phyloP scores from a whole-genome alignment of 2,113 vertebrate genomes.

The Zingel zingel region DNA sequence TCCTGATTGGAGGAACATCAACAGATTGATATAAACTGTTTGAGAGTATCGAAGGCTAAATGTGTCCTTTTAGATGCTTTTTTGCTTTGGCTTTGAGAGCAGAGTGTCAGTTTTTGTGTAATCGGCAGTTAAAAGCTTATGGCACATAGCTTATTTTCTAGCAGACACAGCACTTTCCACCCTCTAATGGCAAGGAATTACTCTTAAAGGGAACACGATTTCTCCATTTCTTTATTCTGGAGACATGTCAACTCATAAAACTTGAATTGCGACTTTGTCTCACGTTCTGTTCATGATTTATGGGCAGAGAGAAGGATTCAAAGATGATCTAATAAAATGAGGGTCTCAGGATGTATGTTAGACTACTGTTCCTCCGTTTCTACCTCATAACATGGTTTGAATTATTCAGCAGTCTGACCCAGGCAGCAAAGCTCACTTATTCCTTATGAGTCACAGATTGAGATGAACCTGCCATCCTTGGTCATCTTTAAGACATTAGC shows the following conservation, averaged over 20 bases:
- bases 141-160: constrained; percentile 31
- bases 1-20: background rate
- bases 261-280: constrained; percentile 67
- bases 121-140: constrained; percentile 13
- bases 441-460: constrained; percentile 24
- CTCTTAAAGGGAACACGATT: constrained; percentile 57
- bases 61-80: background rate
- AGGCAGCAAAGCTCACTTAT: constrained; percentile 20
- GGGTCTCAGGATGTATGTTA: constrained; percentile 56
- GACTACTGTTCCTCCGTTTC: constrained; percentile 46
- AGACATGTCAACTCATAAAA: constrained; percentile 75
- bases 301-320: constrained; percentile 50
- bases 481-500: constrained; percentile 50
- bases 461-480: constrained; percentile 33
- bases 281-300: constrained; percentile 49
- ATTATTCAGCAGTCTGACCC: constrained; percentile 69
- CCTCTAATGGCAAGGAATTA: constrained; percentile 48
- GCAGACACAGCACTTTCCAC: constrained; percentile 41
- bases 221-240: constrained; percentile 61
- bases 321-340: constrained; percentile 63
- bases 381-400: constrained; percentile 55
- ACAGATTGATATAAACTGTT: background rate
- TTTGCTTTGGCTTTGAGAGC: background rate
- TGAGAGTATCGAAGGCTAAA: background rate
- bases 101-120: constrained; percentile 2